Percentiles rank a stretch among this genome's conserved stretches.
Evolutionary conservation across 2,113 vertebrate species (phyloP).

Genomic region (Carassius carassius): DNA sequence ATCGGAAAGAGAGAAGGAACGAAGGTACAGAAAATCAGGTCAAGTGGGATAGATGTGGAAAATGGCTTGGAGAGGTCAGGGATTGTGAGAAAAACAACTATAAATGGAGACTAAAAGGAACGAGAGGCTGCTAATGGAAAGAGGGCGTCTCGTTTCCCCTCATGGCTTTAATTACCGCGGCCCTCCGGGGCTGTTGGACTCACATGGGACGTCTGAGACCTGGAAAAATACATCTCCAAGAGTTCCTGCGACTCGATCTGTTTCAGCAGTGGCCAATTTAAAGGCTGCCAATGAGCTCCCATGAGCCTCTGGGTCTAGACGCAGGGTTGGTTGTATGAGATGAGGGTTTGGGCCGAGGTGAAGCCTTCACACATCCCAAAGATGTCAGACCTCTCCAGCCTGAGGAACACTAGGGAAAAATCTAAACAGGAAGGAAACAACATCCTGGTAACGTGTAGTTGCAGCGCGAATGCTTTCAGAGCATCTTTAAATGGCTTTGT

Average conservation of each 20-base stretch:
- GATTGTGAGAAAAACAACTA: constrained; percentile 3
- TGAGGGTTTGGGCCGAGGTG: neutral
- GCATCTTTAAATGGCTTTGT: constrained; percentile 52
- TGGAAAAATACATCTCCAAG: constrained; percentile 38
- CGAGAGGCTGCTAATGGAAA: constrained; percentile 15
- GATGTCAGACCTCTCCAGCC: constrained; percentile 9
- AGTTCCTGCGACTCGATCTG: constrained; percentile 29
- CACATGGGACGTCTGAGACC: constrained; percentile 14
- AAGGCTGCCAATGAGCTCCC: constrained; percentile 46
- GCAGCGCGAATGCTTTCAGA: neutral
- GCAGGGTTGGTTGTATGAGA: neutral
- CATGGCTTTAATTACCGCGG: constrained; percentile 28
- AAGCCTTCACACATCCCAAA: neutral
- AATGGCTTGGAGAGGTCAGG: constrained; percentile 12
- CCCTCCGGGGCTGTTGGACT: neutral
- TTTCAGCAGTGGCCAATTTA: constrained; percentile 29
- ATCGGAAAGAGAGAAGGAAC: constrained; percentile 29
- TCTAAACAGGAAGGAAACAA: neutral
- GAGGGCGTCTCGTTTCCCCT: constrained; percentile 12
- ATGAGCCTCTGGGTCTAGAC: constrained; percentile 33
- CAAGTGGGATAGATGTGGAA: neutral
- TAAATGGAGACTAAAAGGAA: constrained; percentile 1
- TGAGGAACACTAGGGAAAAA: neutral
- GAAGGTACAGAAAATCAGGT: constrained; percentile 16
- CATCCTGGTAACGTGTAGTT: constrained; percentile 46